These are phyloP conservation scores for Macrotis lagotis DNA, from an alignment of 2,113 vertebrate species.

Conservation along the genomic window DNA sequence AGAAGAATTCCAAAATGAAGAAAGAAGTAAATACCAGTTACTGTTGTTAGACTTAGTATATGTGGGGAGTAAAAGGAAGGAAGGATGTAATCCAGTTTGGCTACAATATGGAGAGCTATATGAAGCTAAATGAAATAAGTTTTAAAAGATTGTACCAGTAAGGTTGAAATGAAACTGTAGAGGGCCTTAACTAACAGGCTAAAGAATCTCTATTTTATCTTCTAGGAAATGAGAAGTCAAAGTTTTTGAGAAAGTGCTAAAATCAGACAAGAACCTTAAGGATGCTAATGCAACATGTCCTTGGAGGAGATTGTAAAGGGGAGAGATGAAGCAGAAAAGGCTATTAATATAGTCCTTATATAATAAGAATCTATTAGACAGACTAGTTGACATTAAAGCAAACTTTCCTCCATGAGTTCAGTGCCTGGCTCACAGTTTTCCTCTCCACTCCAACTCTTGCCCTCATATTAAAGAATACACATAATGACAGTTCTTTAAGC, in stretches of 20 bases:
- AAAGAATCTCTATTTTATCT: background rate
- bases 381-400: background rate
- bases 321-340: too few relatives aligned
- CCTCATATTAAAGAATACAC: background rate
- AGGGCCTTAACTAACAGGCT: background rate
- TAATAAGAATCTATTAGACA: background rate
- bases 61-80: too few relatives aligned
- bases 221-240: background rate
- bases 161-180: background rate
- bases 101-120: background rate
- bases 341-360: too few relatives aligned
- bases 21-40: too few relatives aligned
- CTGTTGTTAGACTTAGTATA: too few relatives aligned
- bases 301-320: background rate
- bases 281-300: background rate
- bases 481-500: background rate
- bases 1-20: too few relatives aligned
- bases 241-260: background rate
- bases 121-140: background rate
- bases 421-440: background rate
- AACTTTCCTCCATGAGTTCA: background rate
- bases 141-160: background rate
- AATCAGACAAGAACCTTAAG: background rate
- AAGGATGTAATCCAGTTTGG: background rate
- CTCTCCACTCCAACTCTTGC: background rate